Evolutionary conservation across 1,140 invertebrate species (phyloP).

Genomic region (Sarcophaga peregrina): DNA sequence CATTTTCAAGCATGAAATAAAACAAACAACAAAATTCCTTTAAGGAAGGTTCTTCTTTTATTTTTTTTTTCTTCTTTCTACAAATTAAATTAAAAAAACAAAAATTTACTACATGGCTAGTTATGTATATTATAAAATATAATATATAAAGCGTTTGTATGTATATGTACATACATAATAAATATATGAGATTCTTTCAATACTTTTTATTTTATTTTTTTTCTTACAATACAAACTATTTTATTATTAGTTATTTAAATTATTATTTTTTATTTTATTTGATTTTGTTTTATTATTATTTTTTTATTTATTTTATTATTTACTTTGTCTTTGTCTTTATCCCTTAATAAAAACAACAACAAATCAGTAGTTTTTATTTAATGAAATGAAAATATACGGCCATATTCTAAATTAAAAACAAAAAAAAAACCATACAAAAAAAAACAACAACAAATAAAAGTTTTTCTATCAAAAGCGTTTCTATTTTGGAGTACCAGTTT

Average conservation of each 20-base stretch:
- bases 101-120: neutral
- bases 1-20: slow-evolving; percentile 44
- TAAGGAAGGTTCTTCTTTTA: slow-evolving; percentile 10
- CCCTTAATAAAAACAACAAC: neutral
- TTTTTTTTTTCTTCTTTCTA: slow-evolving; percentile 37
- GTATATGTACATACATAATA: no score
- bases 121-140: neutral
- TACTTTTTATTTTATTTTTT: no score
- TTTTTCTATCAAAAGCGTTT: no score
- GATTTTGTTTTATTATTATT: neutral
- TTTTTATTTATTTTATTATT: neutral
- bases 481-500: no score
- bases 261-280: neutral
- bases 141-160: no score
- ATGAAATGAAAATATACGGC: neutral
- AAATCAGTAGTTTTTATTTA: slow-evolving; percentile 20
- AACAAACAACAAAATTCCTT: slow-evolving; percentile 44
- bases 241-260: slow-evolving; percentile 14
- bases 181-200: no score
- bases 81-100: slow-evolving; percentile 33
- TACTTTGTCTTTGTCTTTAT: neutral
- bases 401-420: slow-evolving; percentile 29
- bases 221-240: no score
- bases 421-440: no score
- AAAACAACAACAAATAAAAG: no score